Evolutionary conservation across 2,113 vertebrate species (phyloP).

Genomic region (Solea solea): DNA sequence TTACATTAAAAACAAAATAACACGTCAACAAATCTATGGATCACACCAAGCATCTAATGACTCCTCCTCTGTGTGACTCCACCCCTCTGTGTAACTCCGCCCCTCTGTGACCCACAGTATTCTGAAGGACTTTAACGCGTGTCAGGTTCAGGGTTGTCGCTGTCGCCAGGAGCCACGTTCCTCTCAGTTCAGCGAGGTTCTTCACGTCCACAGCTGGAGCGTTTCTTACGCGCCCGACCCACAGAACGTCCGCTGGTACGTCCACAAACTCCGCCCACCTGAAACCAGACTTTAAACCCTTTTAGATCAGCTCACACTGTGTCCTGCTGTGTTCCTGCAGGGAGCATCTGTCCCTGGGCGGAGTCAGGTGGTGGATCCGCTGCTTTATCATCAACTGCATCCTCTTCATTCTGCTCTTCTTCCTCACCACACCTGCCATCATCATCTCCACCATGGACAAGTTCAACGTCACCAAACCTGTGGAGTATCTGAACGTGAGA

Average conservation of each 20-base stretch:
- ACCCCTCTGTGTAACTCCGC: not conserved
- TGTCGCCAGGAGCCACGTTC: constrained; percentile 88
- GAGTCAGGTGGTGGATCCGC: constrained; percentile 96
- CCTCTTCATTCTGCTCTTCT: constrained; percentile 97
- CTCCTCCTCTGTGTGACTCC: not conserved
- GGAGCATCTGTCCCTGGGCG: constrained; percentile 94
- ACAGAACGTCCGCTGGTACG: constrained; percentile 96
- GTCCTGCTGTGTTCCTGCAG: constrained; percentile 66
- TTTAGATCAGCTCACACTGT: not conserved
- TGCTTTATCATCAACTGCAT: constrained; percentile 96
- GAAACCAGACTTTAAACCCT: not conserved
- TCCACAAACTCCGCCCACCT: not conserved
- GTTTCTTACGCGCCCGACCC: constrained; percentile 96
- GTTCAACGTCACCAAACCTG: constrained; percentile 98
- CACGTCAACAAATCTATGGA: too few relatives aligned
- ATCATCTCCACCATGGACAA: constrained; percentile 99
- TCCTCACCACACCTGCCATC: constrained; percentile 97
- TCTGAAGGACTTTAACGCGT: constrained; percentile 96
- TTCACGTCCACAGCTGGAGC: constrained; percentile 91
- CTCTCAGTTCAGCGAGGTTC: constrained; percentile 91
- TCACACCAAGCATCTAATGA: too few relatives aligned
- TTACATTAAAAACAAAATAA: too few relatives aligned
- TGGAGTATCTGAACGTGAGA: constrained; percentile 96
- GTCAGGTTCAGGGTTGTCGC: constrained; percentile 92
- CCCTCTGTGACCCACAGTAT: constrained; percentile 81